Conservation (phyloP, 2,113 vertebrate species). For the Oenanthe oenanthe region DNA sequence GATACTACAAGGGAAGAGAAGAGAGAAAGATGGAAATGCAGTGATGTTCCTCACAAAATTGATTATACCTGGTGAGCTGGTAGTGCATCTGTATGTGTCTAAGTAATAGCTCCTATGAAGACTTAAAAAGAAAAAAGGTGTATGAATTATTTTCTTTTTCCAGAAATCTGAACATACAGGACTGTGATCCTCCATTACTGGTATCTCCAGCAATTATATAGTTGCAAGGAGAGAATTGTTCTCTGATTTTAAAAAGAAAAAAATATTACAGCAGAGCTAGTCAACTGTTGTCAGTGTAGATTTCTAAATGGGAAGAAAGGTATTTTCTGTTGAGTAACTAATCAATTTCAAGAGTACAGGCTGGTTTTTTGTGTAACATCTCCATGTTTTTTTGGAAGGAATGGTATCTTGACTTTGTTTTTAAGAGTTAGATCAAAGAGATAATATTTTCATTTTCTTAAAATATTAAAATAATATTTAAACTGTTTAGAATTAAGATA, state of each 20-base stretch:
- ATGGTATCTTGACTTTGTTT: background rate
- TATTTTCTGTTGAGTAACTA: background rate
- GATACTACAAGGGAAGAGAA: background rate
- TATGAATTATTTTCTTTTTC: background rate
- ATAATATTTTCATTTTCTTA: background rate
- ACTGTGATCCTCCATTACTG: background rate
- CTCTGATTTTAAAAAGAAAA: background rate
- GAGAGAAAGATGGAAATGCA: background rate
- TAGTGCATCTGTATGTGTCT: background rate
- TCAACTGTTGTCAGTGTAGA: background rate
- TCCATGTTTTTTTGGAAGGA: background rate
- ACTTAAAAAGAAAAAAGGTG: background rate
- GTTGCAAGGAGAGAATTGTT: background rate
- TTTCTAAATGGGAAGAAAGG: background rate
- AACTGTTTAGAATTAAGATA: background rate
- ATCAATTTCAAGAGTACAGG: background rate
- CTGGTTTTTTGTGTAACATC: background rate
- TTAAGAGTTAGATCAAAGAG: background rate
- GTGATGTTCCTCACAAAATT: background rate
- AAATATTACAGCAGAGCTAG: background rate
- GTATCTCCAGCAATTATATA: background rate
- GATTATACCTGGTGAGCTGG: background rate
- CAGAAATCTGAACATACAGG: constrained; percentile 21
- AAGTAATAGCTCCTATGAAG: background rate
- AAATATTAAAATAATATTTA: background rate